phyloP scores from a whole-genome alignment of 2,797 vertebrate species.

The Liasis olivaceus region DNA sequence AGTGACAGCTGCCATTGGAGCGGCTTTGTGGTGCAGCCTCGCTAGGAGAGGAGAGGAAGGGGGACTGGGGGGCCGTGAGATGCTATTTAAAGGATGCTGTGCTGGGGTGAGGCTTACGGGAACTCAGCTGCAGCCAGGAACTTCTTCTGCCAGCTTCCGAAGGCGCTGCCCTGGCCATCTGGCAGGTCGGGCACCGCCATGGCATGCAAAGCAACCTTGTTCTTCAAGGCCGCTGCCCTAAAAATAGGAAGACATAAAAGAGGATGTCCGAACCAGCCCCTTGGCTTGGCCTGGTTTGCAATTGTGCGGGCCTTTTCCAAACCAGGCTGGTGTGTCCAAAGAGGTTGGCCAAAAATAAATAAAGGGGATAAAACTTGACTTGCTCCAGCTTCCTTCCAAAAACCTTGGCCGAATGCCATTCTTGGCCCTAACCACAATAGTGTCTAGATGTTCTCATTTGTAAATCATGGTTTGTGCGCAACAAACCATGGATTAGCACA shows the following conservation, averaged over 20 bases:
- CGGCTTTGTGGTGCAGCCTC: constrained; percentile 82
- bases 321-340: too few species aligned
- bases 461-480: too few species aligned
- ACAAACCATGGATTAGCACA: too few species aligned
- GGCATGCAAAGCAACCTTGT: not conserved
- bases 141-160: not conserved
- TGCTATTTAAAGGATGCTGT: constrained; percentile 81
- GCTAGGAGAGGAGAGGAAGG: constrained; percentile 47
- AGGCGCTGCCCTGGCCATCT: not conserved
- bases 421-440: too few species aligned
- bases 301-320: too few species aligned
- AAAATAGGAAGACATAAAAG: not conserved
- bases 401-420: too few species aligned
- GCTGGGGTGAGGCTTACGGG: constrained; percentile 65
- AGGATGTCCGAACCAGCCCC: not conserved
- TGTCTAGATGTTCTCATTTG: too few species aligned
- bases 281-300: not conserved
- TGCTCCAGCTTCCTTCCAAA: too few species aligned
- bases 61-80: constrained; percentile 74
- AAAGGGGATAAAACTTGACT: too few species aligned
- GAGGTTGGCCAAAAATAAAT: too few species aligned
- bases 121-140: constrained; percentile 55
- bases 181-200: not conserved
- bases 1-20: constrained; percentile 93
- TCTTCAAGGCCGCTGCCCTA: not conserved